These are phyloP conservation scores for Trididemnum nubilum DNA, from an alignment of 23 tunicate genomes.

Conservation along the genomic window DNA sequence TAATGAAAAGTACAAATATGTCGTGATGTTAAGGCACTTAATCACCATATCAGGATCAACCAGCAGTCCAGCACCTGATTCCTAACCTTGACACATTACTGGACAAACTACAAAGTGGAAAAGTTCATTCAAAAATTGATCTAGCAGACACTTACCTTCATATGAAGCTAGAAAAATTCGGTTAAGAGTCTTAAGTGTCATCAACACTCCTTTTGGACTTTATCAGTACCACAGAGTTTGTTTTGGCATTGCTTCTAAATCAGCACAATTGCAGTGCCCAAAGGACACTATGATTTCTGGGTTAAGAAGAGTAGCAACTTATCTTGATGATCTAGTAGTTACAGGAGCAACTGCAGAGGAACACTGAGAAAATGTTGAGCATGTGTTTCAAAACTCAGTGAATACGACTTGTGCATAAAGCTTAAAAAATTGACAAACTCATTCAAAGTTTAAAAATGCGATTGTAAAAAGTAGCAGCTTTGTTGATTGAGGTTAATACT, in stretches of 20 bases:
- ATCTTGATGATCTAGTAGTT: neutral
- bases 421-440: no score
- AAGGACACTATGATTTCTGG: neutral
- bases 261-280: constrained; percentile 19
- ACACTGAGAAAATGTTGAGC: constrained; percentile 18
- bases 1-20: constrained; percentile 12
- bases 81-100: constrained; percentile 15
- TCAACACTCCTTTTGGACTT: constrained; percentile 15
- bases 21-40: constrained; percentile 17
- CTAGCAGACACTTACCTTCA: constrained; percentile 32
- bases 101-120: constrained; percentile 1
- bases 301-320: neutral
- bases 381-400: neutral
- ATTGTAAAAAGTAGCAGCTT: no score
- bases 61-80: constrained; percentile 3
- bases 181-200: constrained; percentile 2
- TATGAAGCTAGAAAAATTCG: neutral
- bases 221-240: constrained; percentile 8
- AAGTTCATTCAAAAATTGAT: constrained; percentile 15
- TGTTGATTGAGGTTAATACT: no score
- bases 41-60: constrained; percentile 9
- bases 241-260: constrained; percentile 19
- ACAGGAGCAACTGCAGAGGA: neutral
- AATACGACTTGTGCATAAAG: constrained; percentile 14
- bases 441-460: no score